These are phyloP conservation scores for Varecia variegata DNA, from an alignment of 2,797 vertebrate species.

Conservation along the genomic window DNA sequence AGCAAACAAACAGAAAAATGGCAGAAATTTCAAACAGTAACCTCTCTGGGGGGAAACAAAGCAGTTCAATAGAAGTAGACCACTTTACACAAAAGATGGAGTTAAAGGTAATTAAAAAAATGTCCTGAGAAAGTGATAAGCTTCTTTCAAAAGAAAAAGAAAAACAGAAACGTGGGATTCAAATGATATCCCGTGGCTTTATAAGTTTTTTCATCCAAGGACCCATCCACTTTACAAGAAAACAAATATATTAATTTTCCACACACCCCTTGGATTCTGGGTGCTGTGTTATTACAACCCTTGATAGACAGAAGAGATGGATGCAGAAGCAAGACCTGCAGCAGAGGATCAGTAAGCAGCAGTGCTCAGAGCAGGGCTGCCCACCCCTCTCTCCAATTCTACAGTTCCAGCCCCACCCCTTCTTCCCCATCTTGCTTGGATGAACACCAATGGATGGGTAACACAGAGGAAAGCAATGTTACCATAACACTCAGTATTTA, in stretches of 20 bases:
- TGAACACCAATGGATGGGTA: background rate
- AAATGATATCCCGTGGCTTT: slow-evolving; percentile 39
- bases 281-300: background rate
- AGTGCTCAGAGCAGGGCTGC: background rate
- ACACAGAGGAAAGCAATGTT: background rate
- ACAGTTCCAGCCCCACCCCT: background rate
- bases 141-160: slow-evolving; percentile 48
- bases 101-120: slow-evolving; percentile 53
- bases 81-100: slow-evolving; percentile 40
- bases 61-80: background rate
- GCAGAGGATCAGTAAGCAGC: background rate
- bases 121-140: slow-evolving; percentile 52
- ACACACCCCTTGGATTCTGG: background rate
- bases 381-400: background rate
- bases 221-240: slow-evolving; percentile 39
- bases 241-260: slow-evolving; percentile 51
- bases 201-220: slow-evolving; percentile 54
- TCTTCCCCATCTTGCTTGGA: background rate
- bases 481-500: background rate
- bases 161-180: slow-evolving; percentile 37
- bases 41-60: slow-evolving; percentile 52
- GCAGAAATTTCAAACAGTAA: slow-evolving; percentile 55
- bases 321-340: background rate
- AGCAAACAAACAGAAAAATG: slow-evolving; percentile 59
- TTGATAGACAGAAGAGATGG: background rate